phyloP scores from a whole-genome alignment of 2,888 invertebrate genomes.

The Hirtodrosophila histrioides region DNA sequence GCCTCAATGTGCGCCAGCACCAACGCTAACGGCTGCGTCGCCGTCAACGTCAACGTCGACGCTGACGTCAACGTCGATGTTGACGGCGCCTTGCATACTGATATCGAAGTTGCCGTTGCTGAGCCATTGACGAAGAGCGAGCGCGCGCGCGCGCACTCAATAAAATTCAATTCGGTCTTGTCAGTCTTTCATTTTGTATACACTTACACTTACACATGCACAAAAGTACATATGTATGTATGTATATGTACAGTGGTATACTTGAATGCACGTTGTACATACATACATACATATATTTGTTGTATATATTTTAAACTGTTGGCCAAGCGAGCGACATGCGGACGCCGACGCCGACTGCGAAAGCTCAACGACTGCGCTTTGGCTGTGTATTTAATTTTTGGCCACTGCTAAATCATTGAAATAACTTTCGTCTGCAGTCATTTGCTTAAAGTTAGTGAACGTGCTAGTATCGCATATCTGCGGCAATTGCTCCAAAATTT shows the following conservation, averaged over 20 bases:
- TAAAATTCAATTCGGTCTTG: constrained; percentile 64
- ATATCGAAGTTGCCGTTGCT: constrained; percentile 29
- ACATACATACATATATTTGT: background rate
- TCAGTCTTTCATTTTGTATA: constrained; percentile 35
- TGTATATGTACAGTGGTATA: background rate
- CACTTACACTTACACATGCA: constrained; percentile 5
- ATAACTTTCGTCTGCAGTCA: constrained; percentile 84
- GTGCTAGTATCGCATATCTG: constrained; percentile 82
- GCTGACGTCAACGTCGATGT: constrained; percentile 11
- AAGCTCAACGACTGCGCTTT: constrained; percentile 58
- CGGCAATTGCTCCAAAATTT: constrained; percentile 54
- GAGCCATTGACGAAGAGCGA: constrained; percentile 35
- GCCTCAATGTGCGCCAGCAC: constrained; percentile 22
- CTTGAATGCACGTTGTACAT: constrained; percentile 1
- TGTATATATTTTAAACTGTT: constrained; percentile 31
- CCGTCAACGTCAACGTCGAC: background rate
- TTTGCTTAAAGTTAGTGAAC: constrained; percentile 85
- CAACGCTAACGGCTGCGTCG: background rate
- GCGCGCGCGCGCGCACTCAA: constrained; percentile 47
- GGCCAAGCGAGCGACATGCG: constrained; percentile 37
- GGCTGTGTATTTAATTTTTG: constrained; percentile 79
- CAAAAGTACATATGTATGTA: background rate
- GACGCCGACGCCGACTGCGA: constrained; percentile 44
- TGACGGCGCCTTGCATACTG: constrained; percentile 42
- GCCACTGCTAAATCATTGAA: constrained; percentile 83